Base-by-base conservation (phyloP, 2,888 invertebrate species). In the Lordiphosa andalusiaca region DNA sequence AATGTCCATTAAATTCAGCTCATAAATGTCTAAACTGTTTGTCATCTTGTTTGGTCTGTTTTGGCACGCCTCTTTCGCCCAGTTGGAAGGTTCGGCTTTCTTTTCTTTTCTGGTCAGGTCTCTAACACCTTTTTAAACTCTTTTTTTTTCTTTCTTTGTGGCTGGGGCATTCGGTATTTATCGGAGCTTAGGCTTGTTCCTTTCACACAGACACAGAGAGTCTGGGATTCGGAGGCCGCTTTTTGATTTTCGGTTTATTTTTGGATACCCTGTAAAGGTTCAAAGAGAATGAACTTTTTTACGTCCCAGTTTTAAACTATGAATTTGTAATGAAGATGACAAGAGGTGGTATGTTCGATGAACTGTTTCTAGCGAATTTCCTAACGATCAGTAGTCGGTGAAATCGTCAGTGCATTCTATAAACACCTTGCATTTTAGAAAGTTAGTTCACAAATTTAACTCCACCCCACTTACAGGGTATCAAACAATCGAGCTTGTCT, bases 11-110 rank as follows among this genome's bases (percentile, higher is more conserved):
- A 86, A 86, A 87, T 83, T 73, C 74, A 49, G 67, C 72, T 73
- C 84, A 84, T 86, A 85, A 87, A 84, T 85, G 85, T 81, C 83
- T 75, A 85, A 86, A 85, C 76, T 81, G 75, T 74, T 85, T 78
- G 77, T 78, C 81, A 83, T 83, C 77, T 67, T 62, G 63, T 55
- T 63, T 54, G 62, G 42, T 30, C 48, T 33, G 58, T 30, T 41
- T 37, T 39, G 39, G 39, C 42, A 39, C 46, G 30, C 23, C 30
- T 33, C 23, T 16, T n/a, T 46, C 13, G n/a, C 19, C 6, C 7
- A 10, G 33, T 19, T 39, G 9, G 33, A 7, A n/a, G 10, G 36
- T 5, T 39, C 58, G 69, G 73, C 82, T 82, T 80, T 80, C 78
- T 82, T 73, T 77, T 68, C 67, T 46, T 54, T 55, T 56, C 44